Conservation (phyloP, 2,888 invertebrate genomes). For the Matsumyia berberina region DNA sequence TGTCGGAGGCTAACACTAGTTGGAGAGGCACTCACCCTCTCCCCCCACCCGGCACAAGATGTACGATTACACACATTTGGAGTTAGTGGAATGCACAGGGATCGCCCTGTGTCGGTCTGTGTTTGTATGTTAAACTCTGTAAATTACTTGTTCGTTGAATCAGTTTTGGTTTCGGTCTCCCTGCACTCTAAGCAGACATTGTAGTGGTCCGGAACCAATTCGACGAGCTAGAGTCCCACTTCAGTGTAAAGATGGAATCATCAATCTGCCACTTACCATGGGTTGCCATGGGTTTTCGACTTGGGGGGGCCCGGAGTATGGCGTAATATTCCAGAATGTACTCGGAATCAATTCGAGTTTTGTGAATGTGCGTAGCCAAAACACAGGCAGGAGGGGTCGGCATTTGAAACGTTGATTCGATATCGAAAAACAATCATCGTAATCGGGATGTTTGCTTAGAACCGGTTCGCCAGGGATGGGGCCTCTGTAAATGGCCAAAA, state of each 20-base stretch:
- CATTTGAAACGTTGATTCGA: slow-evolving; percentile 15
- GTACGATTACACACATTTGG: slow-evolving; percentile 69
- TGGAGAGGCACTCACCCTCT: slow-evolving; percentile 17
- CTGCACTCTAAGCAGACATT: neutral
- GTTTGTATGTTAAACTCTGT: slow-evolving; percentile 53
- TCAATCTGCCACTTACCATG: slow-evolving; percentile 61
- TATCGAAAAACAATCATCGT: slow-evolving; percentile 49
- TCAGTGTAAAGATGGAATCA: slow-evolving; percentile 55
- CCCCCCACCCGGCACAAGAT: slow-evolving; percentile 31
- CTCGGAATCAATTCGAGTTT: slow-evolving; percentile 52
- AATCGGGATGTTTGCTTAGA: slow-evolving; percentile 38
- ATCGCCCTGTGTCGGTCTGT: slow-evolving; percentile 2
- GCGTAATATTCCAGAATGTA: slow-evolving; percentile 11
- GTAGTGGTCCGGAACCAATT: neutral
- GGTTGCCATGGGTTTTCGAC: slow-evolving; percentile 22
- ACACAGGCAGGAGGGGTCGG: neutral
- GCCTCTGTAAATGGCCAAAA: slow-evolving; percentile 8
- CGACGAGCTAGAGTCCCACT: slow-evolving; percentile 27
- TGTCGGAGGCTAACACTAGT: slow-evolving; percentile 18
- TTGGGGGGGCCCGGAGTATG: neutral
- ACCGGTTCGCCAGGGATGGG: neutral
- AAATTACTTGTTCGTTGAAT: slow-evolving; percentile 70
- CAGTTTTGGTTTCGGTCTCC: slow-evolving; percentile 41
- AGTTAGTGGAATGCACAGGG: slow-evolving; percentile 34
- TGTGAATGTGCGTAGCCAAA: neutral